Evolutionary conservation across 2,797 vertebrate genomes (phyloP), one percentile per base, ranked within the genome.

Genomic region (Lacerta bilineata): DNA sequence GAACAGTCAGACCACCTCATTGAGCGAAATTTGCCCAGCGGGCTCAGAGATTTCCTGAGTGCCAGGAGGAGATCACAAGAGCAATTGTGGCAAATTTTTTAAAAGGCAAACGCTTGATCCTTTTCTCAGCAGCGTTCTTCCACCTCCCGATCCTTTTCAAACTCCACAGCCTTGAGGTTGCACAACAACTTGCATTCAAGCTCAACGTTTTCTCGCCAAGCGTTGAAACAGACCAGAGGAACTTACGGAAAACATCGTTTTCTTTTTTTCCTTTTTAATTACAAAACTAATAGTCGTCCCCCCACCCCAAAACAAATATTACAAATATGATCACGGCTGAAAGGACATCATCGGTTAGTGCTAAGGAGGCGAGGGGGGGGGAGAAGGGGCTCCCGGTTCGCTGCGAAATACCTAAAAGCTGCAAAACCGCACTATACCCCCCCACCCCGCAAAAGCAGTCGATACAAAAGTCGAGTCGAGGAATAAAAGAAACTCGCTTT

Each of bases 201-300:
- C 20, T 41, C 7, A 2, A 74, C 29, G 27, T 2, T 50, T 77
- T 23, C 20, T 43, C n/a, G n/a, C 27, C 55, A 39, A 81, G 59
- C 15, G 33, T 6, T 64, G 18, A 41, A 11, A 72, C 29, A 17
- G n/a, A 13, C 3, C 1, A n/a, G n/a, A n/a, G n/a, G n/a, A n/a
- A n/a, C n/a, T n/a, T 83, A 78, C 69, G 83, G 29, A 74, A 80
- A 80, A 81, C 80, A 64, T 5, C 1, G 50, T 13, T 39, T 2
- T 13, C 27, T 43, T 15, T 50, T 46, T 50, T 2, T 23, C 6
- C 55, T 23, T 8, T 89, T 87, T 89, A 85, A 89, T 89, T 89
- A 89, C 71, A 89, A 89, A 89, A 89, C 84, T 85, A 82, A 69
- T 59, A 82, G 76, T 76, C 33, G 33, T 33, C 33, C 83, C 41